Evolutionary conservation across 2,888 invertebrate species (phyloP).

Genomic region (Rhagonycha lutea): DNA sequence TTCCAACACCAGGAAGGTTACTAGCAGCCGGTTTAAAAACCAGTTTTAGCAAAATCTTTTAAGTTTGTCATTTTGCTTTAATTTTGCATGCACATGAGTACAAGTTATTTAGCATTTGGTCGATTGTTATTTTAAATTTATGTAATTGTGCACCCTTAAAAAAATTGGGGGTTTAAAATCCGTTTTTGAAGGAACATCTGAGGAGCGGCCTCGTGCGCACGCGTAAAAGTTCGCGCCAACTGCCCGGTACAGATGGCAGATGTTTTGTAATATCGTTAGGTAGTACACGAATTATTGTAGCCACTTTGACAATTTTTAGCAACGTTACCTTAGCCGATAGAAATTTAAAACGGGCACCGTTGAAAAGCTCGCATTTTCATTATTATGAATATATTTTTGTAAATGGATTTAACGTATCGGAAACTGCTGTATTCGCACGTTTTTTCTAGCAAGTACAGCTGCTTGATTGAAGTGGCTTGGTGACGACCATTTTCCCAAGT

Average conservation of each 20-base stretch:
- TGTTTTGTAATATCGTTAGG: conserved; percentile 54
- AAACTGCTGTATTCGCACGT: conserved; percentile 12
- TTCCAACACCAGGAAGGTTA: conserved; percentile 37
- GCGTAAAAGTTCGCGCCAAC: conserved; percentile 55
- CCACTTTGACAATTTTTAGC: conserved; percentile 40
- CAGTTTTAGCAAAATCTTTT: conserved; percentile 4
- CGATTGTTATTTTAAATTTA: conserved; percentile 1
- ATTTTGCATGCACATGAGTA: background rate
- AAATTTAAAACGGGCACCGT: conserved; percentile 26
- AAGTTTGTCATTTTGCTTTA: background rate
- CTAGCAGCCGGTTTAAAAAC: conserved; percentile 15
- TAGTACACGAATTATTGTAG: conserved; percentile 45
- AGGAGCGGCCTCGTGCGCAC: conserved; percentile 41
- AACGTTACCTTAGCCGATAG: conserved; percentile 11
- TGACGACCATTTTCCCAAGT: conserved; percentile 55
- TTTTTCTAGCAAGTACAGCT: conserved; percentile 42
- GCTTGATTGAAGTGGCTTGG: conserved; percentile 51
- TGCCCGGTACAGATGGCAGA: conserved; percentile 58
- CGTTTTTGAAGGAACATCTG: conserved; percentile 39
- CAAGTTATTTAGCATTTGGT: background rate
- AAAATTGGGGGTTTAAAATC: conserved; percentile 12
- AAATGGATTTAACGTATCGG: conserved; percentile 12
- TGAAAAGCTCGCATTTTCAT: conserved; percentile 32
- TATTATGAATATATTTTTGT: conserved; percentile 24
- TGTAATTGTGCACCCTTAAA: conserved; percentile 6